These are phyloP conservation scores for Copsychus sechellarum DNA, from an alignment of 2,113 vertebrate genomes.

Conservation along the genomic window DNA sequence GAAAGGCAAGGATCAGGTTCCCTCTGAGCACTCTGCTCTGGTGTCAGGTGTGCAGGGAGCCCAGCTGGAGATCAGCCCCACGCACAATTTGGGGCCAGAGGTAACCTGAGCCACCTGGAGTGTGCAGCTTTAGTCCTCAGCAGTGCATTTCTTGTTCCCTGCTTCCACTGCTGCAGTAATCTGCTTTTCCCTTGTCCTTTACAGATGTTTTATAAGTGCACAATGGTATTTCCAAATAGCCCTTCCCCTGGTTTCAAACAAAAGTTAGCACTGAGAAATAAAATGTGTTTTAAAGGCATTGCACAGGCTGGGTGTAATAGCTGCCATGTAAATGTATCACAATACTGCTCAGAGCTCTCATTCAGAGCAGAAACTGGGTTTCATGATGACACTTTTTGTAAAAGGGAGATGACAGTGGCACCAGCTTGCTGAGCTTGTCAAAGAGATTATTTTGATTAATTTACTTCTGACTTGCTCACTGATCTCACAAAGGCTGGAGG, in stretches of 20 bases:
- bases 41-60: neutral
- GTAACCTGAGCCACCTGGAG: neutral
- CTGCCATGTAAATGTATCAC: neutral
- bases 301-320: neutral
- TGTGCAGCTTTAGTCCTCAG: fast-evolving
- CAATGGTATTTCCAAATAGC: neutral
- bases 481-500: neutral
- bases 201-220: neutral
- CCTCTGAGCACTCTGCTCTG: neutral
- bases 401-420: neutral
- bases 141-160: neutral
- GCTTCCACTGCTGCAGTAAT: fast-evolving
- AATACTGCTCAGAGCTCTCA: neutral
- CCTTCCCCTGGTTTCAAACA: neutral
- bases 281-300: neutral
- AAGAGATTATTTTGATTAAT: neutral
- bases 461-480: neutral
- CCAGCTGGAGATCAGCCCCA: neutral
- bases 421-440: neutral
- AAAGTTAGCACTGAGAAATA: neutral
- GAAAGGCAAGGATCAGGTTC: neutral
- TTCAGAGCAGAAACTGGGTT: neutral
- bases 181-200: neutral
- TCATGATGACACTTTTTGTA: neutral
- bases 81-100: fast-evolving